A percentile compares a stretch with the other conserved stretches of the same genome.
Conservation (phyloP, 2,113 vertebrate genomes). For the Tapirus terrestris region DNA sequence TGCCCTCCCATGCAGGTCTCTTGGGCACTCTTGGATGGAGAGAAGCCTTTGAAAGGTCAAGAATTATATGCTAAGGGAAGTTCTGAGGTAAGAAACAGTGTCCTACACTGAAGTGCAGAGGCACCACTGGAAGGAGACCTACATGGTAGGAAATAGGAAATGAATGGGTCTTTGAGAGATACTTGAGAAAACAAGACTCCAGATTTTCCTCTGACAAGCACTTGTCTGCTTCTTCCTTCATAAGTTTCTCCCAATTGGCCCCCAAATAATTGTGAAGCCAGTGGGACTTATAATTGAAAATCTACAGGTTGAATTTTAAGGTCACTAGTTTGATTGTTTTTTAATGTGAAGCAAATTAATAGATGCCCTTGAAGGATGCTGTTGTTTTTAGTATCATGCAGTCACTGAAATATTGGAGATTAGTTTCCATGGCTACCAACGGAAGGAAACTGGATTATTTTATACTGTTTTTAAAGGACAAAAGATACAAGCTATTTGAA, state of each 20-base stretch:
- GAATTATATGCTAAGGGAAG: not conserved
- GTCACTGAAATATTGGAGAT: not conserved
- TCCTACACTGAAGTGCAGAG: not conserved
- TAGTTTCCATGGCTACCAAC: slow-evolving; percentile 45
- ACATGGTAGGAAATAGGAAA: not conserved
- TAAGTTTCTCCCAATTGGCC: not conserved
- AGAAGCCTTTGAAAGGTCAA: slow-evolving; percentile 17
- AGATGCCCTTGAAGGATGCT: not conserved
- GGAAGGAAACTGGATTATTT: slow-evolving; percentile 43
- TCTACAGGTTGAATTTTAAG: not conserved
- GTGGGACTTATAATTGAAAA: not conserved
- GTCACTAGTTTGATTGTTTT: slow-evolving; percentile 7
- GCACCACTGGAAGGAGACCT: not conserved
- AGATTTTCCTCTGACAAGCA: not conserved
- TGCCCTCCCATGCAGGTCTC: not conserved
- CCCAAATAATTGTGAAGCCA: not conserved
- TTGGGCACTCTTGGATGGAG: not conserved
- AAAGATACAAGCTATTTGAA: not conserved
- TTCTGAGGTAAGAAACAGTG: not conserved
- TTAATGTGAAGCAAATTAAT: slow-evolving; percentile 14
- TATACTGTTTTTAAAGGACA: not conserved
- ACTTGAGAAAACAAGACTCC: not conserved
- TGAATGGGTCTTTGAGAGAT: not conserved
- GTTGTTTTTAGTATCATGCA: not conserved
- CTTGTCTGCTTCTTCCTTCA: not conserved